Conservation (phyloP, 1,140 invertebrate species). For the Aphelinus atriplicis region DNA sequence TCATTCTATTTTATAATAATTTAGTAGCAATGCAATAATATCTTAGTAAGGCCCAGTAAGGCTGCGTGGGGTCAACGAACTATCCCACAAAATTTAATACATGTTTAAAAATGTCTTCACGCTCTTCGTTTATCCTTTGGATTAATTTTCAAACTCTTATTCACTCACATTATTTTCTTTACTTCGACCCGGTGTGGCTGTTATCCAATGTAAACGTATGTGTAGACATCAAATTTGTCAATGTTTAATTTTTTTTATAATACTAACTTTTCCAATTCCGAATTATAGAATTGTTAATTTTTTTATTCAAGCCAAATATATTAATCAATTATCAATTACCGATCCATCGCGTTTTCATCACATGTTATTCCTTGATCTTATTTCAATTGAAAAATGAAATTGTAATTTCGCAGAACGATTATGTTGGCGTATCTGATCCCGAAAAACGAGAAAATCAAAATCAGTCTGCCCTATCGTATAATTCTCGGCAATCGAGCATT, state of each 20-base stretch:
- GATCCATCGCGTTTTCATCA: conserved; percentile 22
- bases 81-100: conserved; percentile 63
- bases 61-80: conserved; percentile 63
- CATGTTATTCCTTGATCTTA: conserved; percentile 14
- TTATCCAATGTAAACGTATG: background rate
- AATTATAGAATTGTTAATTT: too few species aligned
- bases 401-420: conserved; percentile 15
- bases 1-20: conserved; percentile 56
- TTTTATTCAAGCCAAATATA: too few species aligned
- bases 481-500: conserved; percentile 30
- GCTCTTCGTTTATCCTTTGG: background rate
- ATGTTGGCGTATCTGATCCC: conserved; percentile 4
- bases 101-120: conserved; percentile 53
- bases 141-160: too few species aligned
- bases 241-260: conserved; percentile 23
- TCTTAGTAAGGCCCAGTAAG: conserved; percentile 67
- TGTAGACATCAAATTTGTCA: conserved; percentile 28
- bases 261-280: conserved; percentile 1
- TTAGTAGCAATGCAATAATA: conserved; percentile 64
- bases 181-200: too few species aligned
- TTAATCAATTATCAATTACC: conserved; percentile 15
- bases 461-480: conserved; percentile 32
- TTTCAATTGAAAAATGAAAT: conserved; percentile 37
- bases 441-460: conserved; percentile 34
- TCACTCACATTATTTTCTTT: too few species aligned